Base-by-base conservation (phyloP, 2,113 vertebrate genomes). In the Chaenogobius annularis region DNA sequence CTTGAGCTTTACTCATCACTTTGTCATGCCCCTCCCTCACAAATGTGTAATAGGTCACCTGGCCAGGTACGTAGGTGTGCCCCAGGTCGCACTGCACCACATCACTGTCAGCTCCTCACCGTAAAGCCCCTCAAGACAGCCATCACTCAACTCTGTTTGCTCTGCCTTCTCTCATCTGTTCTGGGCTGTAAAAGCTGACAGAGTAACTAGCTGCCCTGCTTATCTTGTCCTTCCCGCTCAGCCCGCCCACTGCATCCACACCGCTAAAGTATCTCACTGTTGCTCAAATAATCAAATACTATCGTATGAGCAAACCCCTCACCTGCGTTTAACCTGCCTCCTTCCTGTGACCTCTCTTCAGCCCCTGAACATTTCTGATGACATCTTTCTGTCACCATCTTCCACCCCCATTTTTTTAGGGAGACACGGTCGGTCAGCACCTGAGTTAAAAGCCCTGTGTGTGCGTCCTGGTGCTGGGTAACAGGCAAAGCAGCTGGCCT, bases 51-150 rank as follows among this genome's bases (percentile, higher is more conserved):
- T 59, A 62, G 5, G 58, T 78, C 77, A 71, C 14, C 67, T 40
- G 59, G 35, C 66, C 3, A 86, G 74, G 84, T 79, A 71, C 74
- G 80, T 86, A 91, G 90, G 89, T 89, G 80, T 82, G 78, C 84
- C 80, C 63, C 61, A 72, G 88, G 86, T 83, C 71, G 77, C 19
- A 12, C 77, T n/a, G 13, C 65, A 58, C 54, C 73, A n/a, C 35
- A 54, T 91, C 84, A 90, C 55, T 86, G 84, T 89, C 85, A 84
- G 83, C 62, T 85, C 79, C 82, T 79, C 22, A 69, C 85, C 69
- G 76, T 72, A 72, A 14, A 12, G 62, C 82, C 73, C 82, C 81
- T 73, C 74, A n/a, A n/a, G n/a, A n/a, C 15, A 72, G 75, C 77
- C 4, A 54, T 79, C 83, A 86, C 75, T 90, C 86, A 90, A 31